Base-by-base conservation (phyloP, 2,888 invertebrate genomes). In the Platycnemis pennipes region DNA sequence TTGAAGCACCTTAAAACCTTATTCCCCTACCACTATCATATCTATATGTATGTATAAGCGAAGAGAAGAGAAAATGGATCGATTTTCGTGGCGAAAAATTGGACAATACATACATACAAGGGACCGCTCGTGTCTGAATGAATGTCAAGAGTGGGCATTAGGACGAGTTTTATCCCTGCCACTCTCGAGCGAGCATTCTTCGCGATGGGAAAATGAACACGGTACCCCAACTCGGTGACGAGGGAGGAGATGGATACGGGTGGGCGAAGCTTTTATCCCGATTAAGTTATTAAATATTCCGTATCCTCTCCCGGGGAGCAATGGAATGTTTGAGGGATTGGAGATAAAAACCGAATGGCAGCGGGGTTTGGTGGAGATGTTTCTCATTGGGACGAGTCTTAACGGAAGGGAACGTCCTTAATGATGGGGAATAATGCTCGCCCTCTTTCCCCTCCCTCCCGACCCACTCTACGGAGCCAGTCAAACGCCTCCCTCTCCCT, bases 241-340 rank as follows among this genome's bases (percentile, higher is more conserved):
- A 19, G 19, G 49, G 4, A 16, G 31, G 26, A 8, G 3, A 37
- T 77, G 77, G 77, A 37, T 49, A 19, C 13, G 49, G 4, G 49
- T 49, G 49, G 49, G 49, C 19, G 49, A 63, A 31, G 42, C 37
- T 89, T 89, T 89, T 56, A 56, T 69, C 63, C 37, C 91, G 91
- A 91, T 91, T 91, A 91, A 91, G 91, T 91, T 91, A 91, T 91
- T 91, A 91, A 91, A 91, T 91, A 91, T 91, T 69, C 91, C 44
- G 63, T 63, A 91, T 91, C 91, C 44, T 26, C 49, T 88, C 26
- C 13, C 19, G 37, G 56, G 44, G 37, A 53, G 56, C 53, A 16
- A 53, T 53, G 77, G 77, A 77, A 77, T 77, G 37, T 77, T 77
- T 77, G 37, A 37, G 37, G 77, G 37, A 77, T 77, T 31, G 16